phyloP scores from a whole-genome alignment of 2,113 vertebrate genomes.

The Lepidothrix coronata region DNA sequence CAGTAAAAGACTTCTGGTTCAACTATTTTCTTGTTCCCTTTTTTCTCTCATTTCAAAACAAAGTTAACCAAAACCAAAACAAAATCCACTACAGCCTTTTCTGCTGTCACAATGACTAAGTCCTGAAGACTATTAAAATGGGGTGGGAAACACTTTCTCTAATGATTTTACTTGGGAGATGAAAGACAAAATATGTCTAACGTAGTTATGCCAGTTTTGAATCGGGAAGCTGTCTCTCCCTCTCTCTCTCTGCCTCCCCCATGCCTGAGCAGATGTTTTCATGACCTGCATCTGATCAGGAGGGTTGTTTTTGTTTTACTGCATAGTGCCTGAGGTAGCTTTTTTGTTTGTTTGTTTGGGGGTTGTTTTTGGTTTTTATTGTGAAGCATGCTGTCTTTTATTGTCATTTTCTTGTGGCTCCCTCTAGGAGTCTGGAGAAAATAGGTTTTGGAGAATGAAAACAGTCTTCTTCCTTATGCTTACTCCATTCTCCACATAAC shows the following conservation, averaged over 20 bases:
- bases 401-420: not conserved
- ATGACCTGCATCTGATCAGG: not conserved
- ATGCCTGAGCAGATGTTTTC: not conserved
- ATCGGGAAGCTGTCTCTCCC: not conserved
- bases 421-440: not conserved
- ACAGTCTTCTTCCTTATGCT: not conserved
- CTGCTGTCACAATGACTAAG: not conserved
- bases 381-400: not conserved
- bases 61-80: not conserved
- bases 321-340: not conserved
- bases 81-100: not conserved
- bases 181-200: not conserved
- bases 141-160: not conserved
- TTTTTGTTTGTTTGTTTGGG: no score
- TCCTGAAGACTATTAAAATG: not conserved
- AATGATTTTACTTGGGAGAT: not conserved
- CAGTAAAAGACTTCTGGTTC: not conserved
- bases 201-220: not conserved
- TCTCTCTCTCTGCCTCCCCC: not conserved
- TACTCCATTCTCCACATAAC: rapidly evolving
- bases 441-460: not conserved
- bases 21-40: not conserved
- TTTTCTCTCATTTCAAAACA: not conserved
- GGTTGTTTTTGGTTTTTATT: not conserved
- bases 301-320: not conserved